Conservation (phyloP, 2,797 vertebrate species). For the Setipinna tenuifilis region DNA sequence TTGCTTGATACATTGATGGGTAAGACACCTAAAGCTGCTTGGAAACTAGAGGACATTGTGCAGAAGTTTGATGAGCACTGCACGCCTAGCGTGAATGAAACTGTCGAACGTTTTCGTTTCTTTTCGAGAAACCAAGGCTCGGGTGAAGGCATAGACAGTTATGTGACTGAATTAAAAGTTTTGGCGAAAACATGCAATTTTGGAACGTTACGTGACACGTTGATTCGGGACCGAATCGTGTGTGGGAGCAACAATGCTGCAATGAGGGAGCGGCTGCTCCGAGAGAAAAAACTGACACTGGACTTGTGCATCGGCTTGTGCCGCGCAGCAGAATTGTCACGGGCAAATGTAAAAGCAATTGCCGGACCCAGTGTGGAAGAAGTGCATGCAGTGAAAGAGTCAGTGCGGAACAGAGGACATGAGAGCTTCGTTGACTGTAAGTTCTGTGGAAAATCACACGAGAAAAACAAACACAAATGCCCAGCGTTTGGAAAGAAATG, state of each 20-base stretch:
- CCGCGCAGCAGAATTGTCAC: conserved; percentile 39
- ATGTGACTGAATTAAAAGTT: conserved; percentile 39
- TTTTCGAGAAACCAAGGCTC: no score
- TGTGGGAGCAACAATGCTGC: conserved; percentile 33
- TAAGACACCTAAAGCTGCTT: neutral
- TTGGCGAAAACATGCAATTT: conserved; percentile 47
- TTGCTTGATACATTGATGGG: conserved; percentile 20
- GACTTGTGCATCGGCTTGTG: conserved; percentile 45
- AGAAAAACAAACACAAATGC: conserved; percentile 24
- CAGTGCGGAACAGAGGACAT: neutral
- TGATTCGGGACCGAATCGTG: conserved; percentile 40
- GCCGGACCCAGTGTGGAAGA: conserved; percentile 27
- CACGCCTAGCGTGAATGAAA: conserved; percentile 13
- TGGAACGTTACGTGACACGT: conserved; percentile 27
- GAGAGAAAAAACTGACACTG: conserved; percentile 37
- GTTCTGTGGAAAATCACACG: conserved; percentile 15
- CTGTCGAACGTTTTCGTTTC: no score
- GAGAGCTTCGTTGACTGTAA: no score
- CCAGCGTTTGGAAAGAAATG: conserved; percentile 29
- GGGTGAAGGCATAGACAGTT: no score
- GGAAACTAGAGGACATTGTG: neutral
- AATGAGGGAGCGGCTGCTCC: conserved; percentile 32
- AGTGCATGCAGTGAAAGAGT: conserved; percentile 31
- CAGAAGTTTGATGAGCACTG: conserved; percentile 15
- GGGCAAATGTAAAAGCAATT: conserved; percentile 42